Percentiles rank a stretch among this genome's conserved stretches.
These are phyloP conservation scores for Drosophila tristis DNA, from an alignment of 1,140 invertebrate species.

Conservation along the genomic window DNA sequence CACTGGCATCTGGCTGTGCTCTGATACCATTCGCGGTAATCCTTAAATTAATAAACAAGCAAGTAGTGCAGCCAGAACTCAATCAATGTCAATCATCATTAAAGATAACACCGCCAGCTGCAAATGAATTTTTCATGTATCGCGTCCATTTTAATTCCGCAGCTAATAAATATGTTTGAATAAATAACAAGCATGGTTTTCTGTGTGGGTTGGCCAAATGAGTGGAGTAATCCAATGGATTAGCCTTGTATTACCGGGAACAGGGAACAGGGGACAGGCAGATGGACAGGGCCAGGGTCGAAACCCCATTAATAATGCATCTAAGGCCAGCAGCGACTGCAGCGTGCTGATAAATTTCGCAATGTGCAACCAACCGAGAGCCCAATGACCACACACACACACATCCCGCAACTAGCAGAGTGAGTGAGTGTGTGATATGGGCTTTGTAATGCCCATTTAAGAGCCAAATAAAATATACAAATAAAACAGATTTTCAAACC, in stretches of 20 bases:
- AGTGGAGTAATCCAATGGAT: slow-evolving; percentile 19
- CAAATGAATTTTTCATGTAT: no score
- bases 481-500: slow-evolving; percentile 26
- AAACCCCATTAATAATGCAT: slow-evolving; percentile 2
- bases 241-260: slow-evolving; percentile 4
- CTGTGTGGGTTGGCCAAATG: not conserved
- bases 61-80: no score
- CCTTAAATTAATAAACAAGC: no score
- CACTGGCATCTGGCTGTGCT: no score
- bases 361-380: slow-evolving; percentile 4
- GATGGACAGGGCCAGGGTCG: no score
- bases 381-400: not conserved
- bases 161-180: slow-evolving; percentile 15
- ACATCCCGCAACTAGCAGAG: no score
- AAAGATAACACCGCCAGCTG: no score
- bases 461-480: not conserved
- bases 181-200: not conserved
- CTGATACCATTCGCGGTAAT: no score
- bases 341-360: slow-evolving; percentile 13
- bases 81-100: no score
- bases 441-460: slow-evolving; percentile 19
- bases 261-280: no score
- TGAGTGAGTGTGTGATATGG: no score
- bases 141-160: not conserved
- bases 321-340: not conserved